Conservation (phyloP, 2,113 vertebrate genomes). For the Hystrix cristata region DNA sequence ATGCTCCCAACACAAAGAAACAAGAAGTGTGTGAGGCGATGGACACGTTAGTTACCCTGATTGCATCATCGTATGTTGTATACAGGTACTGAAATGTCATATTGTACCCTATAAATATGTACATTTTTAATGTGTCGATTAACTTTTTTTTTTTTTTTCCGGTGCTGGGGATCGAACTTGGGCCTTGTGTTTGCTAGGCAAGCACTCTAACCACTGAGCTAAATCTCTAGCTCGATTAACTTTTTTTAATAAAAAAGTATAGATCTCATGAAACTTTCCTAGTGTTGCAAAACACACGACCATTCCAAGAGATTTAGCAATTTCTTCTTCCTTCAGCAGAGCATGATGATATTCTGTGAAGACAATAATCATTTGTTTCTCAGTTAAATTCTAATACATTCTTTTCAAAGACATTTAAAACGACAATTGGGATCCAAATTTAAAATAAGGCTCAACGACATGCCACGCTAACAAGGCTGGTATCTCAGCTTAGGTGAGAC, state of each 20-base stretch:
- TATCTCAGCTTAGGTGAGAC: conserved; percentile 74
- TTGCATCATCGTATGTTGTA: not conserved
- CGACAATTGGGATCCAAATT: conserved; percentile 46
- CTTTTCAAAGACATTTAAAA: conserved; percentile 33
- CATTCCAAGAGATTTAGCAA: not conserved
- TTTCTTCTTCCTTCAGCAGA: conserved; percentile 24
- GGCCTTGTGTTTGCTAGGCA: no score
- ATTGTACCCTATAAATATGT: not conserved
- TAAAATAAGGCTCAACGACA: conserved; percentile 64
- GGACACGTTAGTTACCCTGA: not conserved
- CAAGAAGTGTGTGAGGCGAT: not conserved
- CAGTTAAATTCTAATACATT: conserved; percentile 22
- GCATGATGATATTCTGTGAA: not conserved
- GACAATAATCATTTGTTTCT: conserved; percentile 69
- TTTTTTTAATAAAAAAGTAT: not conserved
- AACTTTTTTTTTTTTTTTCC: not conserved
- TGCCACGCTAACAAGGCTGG: conserved; percentile 36
- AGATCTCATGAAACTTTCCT: not conserved
- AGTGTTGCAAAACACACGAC: not conserved
- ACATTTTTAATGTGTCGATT: not conserved
- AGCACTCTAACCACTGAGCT: no score
- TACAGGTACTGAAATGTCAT: not conserved
- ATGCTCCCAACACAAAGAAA: not conserved
- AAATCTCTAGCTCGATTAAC: not conserved
- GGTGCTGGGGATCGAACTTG: no score